Evolutionary conservation across 2,113 vertebrate species (phyloP), one percentile per base, ranked within the genome.

Genomic region (Spermophilus dauricus): DNA sequence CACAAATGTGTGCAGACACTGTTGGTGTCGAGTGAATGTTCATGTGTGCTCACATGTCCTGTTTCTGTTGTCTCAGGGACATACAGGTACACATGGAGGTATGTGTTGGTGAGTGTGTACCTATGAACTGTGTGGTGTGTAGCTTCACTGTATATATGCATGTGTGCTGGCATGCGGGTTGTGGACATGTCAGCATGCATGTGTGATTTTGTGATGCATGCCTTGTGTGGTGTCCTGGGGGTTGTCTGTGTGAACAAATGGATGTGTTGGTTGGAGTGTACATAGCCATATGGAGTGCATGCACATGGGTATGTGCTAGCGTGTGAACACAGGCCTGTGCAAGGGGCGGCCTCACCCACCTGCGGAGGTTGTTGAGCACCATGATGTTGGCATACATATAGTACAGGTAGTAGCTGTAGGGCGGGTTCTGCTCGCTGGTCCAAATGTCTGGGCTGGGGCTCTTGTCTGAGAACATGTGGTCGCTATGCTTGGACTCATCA

Each of bases 381-480:
- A 99, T 99, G 98, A 99, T 99, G 99, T 99, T 99, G 98, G 99
- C 99, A 2, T 99, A 99, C 99, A 99, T 99, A 89, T 99, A 99
- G 98, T 99, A 99, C 94, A 99, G 98, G 98, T 99, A 99, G 98
- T 99, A 99, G 90, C 99, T 99, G 93, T 99, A 99, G 0, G 99
- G 99, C 0, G 99, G 99, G 98, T 99, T 99, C 91, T 99, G 99
- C 22, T 99, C 99, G 1, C 97, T 98, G 69, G 98, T 99, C 99
- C 99, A 99, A 30, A 98, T 97, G 89, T 99, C 99, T 16, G 99
- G 99, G 97, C 98, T 99, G 45, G 99, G 99, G 98, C 99, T 99
- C 95, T 99, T 99, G 95, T 99, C 99, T 22, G 99, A 99, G 98
- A 99, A 99, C 99, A 99, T 99, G 96, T 99, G 99, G 97, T 99